phyloP scores from a whole-genome alignment of 2,888 invertebrate genomes.

The Nomada fabriciana region DNA sequence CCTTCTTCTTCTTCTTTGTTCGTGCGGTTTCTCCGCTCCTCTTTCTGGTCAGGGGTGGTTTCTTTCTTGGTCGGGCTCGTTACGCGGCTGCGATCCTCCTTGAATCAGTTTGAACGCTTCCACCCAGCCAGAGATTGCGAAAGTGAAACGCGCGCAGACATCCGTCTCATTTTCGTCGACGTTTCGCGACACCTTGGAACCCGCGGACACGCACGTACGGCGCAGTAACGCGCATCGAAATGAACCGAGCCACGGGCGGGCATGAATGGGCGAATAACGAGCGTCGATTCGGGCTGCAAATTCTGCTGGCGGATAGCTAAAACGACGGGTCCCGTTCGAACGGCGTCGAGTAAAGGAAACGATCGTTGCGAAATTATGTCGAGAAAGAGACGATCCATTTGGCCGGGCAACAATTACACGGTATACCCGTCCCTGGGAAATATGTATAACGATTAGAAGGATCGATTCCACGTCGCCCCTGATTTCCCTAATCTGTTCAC shows the following conservation, averaged over 20 bases:
- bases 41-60: no score
- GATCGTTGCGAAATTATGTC: slow-evolving; percentile 33
- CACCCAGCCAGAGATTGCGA: slow-evolving; percentile 40
- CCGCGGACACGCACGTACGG: background rate
- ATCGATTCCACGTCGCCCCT: background rate
- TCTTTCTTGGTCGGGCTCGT: background rate
- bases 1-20: background rate
- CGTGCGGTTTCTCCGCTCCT: no score
- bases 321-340: background rate
- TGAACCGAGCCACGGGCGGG: slow-evolving; percentile 14
- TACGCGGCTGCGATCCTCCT: slow-evolving; percentile 45
- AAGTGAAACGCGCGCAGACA: slow-evolving; percentile 46
- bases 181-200: slow-evolving; percentile 10
- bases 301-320: slow-evolving; percentile 15
- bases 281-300: slow-evolving; percentile 35
- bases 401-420: background rate
- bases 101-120: slow-evolving; percentile 45
- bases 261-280: slow-evolving; percentile 55
- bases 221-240: slow-evolving; percentile 23
- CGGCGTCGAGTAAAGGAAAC: slow-evolving; percentile 4
- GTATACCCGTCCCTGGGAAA: background rate
- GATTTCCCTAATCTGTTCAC: background rate
- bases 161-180: slow-evolving; percentile 42
- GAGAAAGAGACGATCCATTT: background rate
- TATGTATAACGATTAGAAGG: background rate